A percentile compares a stretch with the other conserved stretches of the same genome.
Evolutionary conservation across 2,797 vertebrate genomes (phyloP).

Genomic region (Pantherophis alleghaniensis): DNA sequence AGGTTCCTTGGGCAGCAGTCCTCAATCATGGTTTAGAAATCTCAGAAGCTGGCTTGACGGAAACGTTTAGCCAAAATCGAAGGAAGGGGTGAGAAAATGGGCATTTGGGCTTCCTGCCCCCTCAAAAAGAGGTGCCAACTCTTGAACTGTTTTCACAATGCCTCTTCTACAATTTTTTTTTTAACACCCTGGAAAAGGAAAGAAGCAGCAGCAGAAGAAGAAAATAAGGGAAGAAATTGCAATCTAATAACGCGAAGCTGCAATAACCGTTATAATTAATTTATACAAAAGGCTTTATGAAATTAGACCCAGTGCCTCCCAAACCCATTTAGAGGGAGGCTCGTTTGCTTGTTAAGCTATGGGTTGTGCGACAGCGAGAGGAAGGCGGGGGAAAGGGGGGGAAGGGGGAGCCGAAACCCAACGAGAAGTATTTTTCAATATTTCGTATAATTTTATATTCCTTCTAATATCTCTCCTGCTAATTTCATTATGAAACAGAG

Average conservation of each 20-base stretch:
- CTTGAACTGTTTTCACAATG: neutral
- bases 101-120: neutral
- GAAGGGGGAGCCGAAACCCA: neutral
- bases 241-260: conserved; percentile 73
- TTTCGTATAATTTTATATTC: conserved; percentile 80
- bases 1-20: neutral
- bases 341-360: conserved; percentile 70
- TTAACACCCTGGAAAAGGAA: conserved; percentile 43
- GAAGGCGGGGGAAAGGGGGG: conserved; percentile 46
- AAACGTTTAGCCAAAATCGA: neutral
- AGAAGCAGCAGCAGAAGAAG: conserved; percentile 14
- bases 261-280: conserved; percentile 78
- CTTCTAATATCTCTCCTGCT: conserved; percentile 75
- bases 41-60: neutral
- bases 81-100: neutral
- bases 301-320: conserved; percentile 69
- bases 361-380: conserved; percentile 53
- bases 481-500: conserved; percentile 81
- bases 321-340: conserved; percentile 56
- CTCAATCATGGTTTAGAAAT: neutral
- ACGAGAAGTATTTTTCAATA: conserved; percentile 77
- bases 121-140: neutral
- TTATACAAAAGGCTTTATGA: conserved; percentile 77
- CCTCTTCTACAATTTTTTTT: conserved; percentile 41
- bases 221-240: conserved; percentile 62